Percentiles rank a stretch among this genome's conserved stretches.
These are phyloP conservation scores for Anastatus disparis DNA, from an alignment of 1,140 invertebrate genomes.

Conservation along the genomic window DNA sequence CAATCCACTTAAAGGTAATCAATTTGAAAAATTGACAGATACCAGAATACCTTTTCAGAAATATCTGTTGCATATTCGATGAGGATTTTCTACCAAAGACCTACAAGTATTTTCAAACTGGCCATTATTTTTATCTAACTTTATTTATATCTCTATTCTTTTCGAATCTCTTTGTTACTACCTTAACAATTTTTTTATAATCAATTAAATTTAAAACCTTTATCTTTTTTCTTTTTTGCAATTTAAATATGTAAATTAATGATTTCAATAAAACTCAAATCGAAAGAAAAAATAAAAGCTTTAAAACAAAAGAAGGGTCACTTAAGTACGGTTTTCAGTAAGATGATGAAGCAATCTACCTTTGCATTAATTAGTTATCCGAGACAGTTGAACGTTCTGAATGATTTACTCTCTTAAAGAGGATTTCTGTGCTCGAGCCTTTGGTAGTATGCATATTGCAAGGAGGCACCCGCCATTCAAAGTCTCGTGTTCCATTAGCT, in stretches of 20 bases:
- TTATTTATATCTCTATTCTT: too few relatives aligned
- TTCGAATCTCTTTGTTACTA: too few relatives aligned
- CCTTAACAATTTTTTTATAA: too few relatives aligned
- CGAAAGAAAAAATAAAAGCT: too few relatives aligned
- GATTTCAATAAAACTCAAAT: too few relatives aligned
- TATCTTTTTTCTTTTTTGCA: too few relatives aligned
- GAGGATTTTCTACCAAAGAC: conserved; percentile 7
- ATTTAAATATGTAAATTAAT: too few relatives aligned
- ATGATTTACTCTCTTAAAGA: conserved; percentile 63
- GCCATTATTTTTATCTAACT: too few relatives aligned
- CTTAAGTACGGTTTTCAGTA: too few relatives aligned
- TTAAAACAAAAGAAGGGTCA: too few relatives aligned
- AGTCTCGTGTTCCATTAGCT: conserved; percentile 45
- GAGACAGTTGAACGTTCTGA: conserved; percentile 46
- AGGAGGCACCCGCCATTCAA: conserved; percentile 62
- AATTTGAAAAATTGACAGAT: conserved; percentile 14
- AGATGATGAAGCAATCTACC: conserved; percentile 42
- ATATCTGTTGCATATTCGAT: conserved; percentile 11
- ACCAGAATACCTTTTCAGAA: background rate
- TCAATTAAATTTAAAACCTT: too few relatives aligned
- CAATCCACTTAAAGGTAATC: conserved; percentile 23
- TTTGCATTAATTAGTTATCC: conserved; percentile 52
- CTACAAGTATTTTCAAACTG: too few relatives aligned
- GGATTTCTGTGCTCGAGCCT: conserved; percentile 61
- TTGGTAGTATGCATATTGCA: conserved; percentile 65